Conservation (phyloP, 2,797 vertebrate genomes). For the Spea hammondii region DNA sequence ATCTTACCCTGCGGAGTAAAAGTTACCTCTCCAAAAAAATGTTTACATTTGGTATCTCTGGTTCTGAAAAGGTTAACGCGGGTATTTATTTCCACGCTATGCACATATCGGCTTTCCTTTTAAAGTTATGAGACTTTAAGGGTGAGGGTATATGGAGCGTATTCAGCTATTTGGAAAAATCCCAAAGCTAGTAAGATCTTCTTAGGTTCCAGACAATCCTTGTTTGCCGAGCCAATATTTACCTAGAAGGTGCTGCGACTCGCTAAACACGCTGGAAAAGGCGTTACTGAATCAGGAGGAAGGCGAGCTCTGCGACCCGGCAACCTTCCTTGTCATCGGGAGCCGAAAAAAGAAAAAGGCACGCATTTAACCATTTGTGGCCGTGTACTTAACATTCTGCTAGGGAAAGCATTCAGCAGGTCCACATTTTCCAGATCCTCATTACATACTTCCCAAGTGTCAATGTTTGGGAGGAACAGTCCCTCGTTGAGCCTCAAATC, state of each 20-base stretch:
- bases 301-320: background rate
- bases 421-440: too few relatives aligned
- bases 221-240: slow-evolving; percentile 25
- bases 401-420: too few relatives aligned
- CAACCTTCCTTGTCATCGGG: background rate
- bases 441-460: too few relatives aligned
- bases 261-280: slow-evolving; percentile 11
- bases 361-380: background rate
- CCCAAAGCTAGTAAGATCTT: background rate
- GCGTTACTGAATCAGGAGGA: background rate
- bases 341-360: background rate
- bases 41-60: background rate
- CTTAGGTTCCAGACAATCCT: slow-evolving; percentile 7
- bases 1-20: too few relatives aligned
- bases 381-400: too few relatives aligned
- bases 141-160: background rate
- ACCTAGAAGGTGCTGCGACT: slow-evolving; percentile 29
- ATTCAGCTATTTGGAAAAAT: background rate
- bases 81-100: background rate
- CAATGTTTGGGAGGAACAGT: too few relatives aligned
- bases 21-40: too few relatives aligned
- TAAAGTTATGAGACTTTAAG: background rate
- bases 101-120: background rate
- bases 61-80: background rate
- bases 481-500: too few relatives aligned